These are phyloP conservation scores for Drosophila quasianomalipes DNA, from an alignment of 2,888 invertebrate genomes.

Conservation along the genomic window DNA sequence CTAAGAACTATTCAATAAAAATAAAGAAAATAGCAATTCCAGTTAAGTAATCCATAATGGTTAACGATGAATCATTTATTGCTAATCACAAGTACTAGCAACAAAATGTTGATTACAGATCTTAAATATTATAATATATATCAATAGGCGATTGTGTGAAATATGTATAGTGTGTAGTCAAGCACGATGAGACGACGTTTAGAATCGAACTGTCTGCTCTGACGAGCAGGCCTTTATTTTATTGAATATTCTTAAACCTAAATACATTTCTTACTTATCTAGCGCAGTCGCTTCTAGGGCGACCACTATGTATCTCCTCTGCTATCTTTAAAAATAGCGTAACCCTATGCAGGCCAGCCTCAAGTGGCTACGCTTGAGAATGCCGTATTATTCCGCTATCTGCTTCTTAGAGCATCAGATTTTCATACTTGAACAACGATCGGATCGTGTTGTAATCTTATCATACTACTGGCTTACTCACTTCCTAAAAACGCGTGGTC, in stretches of 20 bases:
- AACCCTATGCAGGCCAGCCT: too few species aligned
- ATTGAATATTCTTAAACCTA: too few species aligned
- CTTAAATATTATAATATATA: background rate
- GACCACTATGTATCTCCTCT: too few species aligned
- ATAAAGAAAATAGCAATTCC: conserved; percentile 2
- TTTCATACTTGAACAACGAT: too few species aligned
- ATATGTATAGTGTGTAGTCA: background rate
- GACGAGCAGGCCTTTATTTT: too few species aligned
- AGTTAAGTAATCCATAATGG: background rate
- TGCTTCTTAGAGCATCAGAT: too few species aligned
- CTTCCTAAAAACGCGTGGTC: background rate
- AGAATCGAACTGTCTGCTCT: background rate
- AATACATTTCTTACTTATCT: too few species aligned
- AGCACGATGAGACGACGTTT: background rate
- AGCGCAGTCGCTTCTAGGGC: too few species aligned
- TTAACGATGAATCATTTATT: background rate
- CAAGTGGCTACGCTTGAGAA: too few species aligned
- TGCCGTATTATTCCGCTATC: too few species aligned
- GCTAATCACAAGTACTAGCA: background rate
- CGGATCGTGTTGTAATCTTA: background rate
- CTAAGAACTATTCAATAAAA: background rate
- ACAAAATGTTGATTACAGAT: background rate
- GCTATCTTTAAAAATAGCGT: too few species aligned
- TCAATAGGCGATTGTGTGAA: background rate
- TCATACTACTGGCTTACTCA: background rate